Evolutionary conservation across 2,797 vertebrate species (phyloP).

Genomic region (Arrhamphus sclerolepis): DNA sequence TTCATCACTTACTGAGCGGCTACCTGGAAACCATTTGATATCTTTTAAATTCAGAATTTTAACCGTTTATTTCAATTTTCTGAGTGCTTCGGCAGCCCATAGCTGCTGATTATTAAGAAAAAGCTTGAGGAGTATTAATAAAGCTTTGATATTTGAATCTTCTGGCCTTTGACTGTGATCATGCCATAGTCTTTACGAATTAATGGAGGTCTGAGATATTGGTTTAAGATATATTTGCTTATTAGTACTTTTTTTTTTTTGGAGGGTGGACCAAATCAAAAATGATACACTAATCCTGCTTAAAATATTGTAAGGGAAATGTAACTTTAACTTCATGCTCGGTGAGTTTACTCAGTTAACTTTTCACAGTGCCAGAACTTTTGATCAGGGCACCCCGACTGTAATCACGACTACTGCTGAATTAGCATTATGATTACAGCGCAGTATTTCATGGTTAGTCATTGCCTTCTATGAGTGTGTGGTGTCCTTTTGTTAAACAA

Average conservation of each 20-base stretch:
- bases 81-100: neutral
- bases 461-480: slow-evolving; percentile 23
- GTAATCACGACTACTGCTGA: no score
- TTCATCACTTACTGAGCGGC: neutral
- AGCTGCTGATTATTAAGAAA: neutral
- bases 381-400: no score
- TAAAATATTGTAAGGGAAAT: neutral
- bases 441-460: slow-evolving; percentile 27
- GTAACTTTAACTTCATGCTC: neutral
- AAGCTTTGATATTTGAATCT: no score
- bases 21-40: neutral
- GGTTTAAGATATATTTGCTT: neutral
- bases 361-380: neutral
- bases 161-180: neutral
- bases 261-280: neutral
- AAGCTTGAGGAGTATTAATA: neutral
- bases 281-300: neutral
- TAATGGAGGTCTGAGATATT: neutral
- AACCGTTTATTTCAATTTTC: neutral
- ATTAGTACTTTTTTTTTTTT: neutral
- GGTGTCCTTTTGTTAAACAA: slow-evolving; percentile 16
- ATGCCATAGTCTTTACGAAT: neutral
- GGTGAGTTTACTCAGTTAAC: neutral
- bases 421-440: slow-evolving; percentile 14
- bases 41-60: no score